These are phyloP conservation scores for Cistogaster globosa DNA, from an alignment of 2,888 invertebrate species.

Conservation along the genomic window DNA sequence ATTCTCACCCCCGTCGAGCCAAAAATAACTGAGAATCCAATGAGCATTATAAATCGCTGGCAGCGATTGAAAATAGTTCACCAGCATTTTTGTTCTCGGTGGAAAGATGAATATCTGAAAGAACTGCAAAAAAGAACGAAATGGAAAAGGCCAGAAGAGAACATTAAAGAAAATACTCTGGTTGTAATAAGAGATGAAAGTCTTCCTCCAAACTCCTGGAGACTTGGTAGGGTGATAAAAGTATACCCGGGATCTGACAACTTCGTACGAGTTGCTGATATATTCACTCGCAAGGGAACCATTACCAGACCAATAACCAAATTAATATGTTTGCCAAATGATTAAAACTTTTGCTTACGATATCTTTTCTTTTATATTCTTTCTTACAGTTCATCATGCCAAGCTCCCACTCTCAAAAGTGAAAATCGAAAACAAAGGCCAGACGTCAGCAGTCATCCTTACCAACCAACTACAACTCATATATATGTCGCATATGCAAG, in stretches of 20 bases:
- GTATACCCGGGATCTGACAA: neutral
- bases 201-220: neutral
- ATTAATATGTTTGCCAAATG: neutral
- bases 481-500: neutral
- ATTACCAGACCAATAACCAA: constrained; percentile 6
- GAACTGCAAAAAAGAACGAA: too few relatives aligned
- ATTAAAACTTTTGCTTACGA: neutral
- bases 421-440: too few relatives aligned
- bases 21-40: too few relatives aligned
- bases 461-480: neutral
- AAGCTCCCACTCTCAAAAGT: too few relatives aligned
- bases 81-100: neutral
- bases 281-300: neutral
- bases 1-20: too few relatives aligned
- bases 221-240: constrained; percentile 2
- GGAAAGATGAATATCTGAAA: neutral
- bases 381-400: too few relatives aligned
- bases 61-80: neutral
- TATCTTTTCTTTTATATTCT: neutral
- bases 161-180: neutral
- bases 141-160: neutral
- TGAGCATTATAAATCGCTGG: neutral
- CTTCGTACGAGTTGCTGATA: neutral
- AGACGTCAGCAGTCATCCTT: neutral
- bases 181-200: neutral